Base-by-base conservation (phyloP, 2,888 invertebrate species). In the Digitonthophagus gazella region DNA sequence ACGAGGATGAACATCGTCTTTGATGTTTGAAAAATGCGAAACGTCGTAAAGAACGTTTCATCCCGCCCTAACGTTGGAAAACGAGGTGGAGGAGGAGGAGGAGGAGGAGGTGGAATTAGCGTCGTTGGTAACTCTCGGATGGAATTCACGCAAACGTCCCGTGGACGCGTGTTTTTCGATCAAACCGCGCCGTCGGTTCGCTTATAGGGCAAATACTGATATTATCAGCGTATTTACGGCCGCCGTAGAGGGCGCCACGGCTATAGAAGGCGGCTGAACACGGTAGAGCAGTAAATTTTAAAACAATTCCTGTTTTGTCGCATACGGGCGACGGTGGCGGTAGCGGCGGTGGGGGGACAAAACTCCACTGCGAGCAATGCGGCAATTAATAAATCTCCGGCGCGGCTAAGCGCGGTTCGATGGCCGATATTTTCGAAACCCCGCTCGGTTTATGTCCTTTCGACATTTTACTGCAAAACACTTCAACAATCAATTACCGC, bases 231-330 rank as follows among this genome's bases (percentile, higher is more conserved):
- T 19, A 61, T 20, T 19, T 61, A 61, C 20, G 18, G 18, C 18
- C 61, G 20, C 18, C 19, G 18, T 61, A 61, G 19, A 19, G 61
- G 61, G 19, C 18, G 15, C 57, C 16, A 8, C 16, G 15, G 15
- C 15, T 19, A n/a, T 16, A 20, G 18, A 61, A 61, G 61, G 18
- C 19, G 20, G n/a, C n/a, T 19, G 4, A 61, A 58, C 68, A 68
- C 68, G 68, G 64, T 58, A 68, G 28, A 44, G 44, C 28, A 19
- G 68, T 68, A 68, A 68, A 68, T 68, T 68, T 68, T 65, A 68
- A 68, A 68, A 68, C 68, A 68, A 68, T 68, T 64, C 61, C 61
- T 19, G 61, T 61, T 61, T 61, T 61, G 61, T 61, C 61, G 61
- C 61, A 61, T 61, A 61, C 61, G 61, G 19, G 19, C 16, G 19